These are phyloP conservation scores for Mus caroli DNA, from an alignment of 2,797 vertebrate genomes.

Conservation along the genomic window DNA sequence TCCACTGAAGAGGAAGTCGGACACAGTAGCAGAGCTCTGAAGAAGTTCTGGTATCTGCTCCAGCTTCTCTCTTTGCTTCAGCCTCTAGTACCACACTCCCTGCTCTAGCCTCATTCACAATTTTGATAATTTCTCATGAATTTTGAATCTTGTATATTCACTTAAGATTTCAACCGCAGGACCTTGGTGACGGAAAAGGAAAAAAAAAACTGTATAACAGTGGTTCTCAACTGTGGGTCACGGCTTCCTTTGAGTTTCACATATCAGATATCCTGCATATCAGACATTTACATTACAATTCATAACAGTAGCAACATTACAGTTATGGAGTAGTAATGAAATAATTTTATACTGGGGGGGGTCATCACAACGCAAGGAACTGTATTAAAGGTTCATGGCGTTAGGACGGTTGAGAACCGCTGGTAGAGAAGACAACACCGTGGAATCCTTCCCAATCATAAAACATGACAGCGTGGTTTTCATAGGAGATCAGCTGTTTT, in stretches of 20 bases:
- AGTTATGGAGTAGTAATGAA: background rate
- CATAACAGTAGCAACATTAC: background rate
- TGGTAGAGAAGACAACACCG: background rate
- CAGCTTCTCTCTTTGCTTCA: background rate
- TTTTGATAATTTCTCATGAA: background rate
- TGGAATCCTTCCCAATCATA: background rate
- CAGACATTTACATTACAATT: too few species aligned
- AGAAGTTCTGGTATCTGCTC: background rate
- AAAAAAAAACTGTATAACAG: too few species aligned
- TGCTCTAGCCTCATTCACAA: background rate
- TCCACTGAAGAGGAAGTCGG: background rate
- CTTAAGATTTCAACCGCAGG: background rate
- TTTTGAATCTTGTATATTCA: background rate
- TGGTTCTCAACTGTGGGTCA: background rate
- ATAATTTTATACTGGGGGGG: background rate
- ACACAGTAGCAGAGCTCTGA: too few species aligned
- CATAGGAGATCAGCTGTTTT: background rate
- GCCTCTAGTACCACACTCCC: background rate
- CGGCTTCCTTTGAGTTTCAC: background rate
- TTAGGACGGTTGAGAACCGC: background rate
- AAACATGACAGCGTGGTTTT: too few species aligned
- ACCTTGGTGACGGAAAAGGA: fast-evolving
- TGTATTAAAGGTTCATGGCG: background rate
- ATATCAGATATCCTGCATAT: background rate
- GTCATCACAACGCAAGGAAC: background rate